A percentile compares a stretch with the other conserved stretches of the same genome.
Conservation (phyloP, 2,797 vertebrate species). For the Betta splendens region DNA sequence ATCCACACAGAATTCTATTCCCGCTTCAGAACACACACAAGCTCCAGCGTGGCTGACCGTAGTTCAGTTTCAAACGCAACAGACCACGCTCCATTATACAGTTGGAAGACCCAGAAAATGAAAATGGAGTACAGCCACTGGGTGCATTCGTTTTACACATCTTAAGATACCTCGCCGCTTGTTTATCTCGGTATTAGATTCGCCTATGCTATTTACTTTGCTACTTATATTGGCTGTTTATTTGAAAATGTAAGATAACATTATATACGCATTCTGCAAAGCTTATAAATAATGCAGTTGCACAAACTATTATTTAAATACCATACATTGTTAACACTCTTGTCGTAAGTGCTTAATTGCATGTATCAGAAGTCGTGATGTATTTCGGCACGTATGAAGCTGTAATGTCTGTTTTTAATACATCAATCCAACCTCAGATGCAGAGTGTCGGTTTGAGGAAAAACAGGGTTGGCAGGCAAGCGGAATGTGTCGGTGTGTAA, state of each 20-base stretch:
- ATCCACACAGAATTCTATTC: conserved; percentile 19
- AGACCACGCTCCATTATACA: conserved; percentile 73
- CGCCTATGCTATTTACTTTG: not conserved
- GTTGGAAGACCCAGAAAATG: conserved; percentile 65
- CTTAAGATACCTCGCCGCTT: fast-evolving
- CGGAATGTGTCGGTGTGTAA: conserved; percentile 25
- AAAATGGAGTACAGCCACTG: conserved; percentile 74
- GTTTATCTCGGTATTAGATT: not conserved
- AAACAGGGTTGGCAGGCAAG: not conserved
- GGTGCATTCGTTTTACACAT: conserved; percentile 48
- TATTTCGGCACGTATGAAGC: not conserved
- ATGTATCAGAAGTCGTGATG: fast-evolving
- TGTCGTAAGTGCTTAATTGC: not conserved
- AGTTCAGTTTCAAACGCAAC: conserved; percentile 61
- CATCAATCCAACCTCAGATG: not conserved
- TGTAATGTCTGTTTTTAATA: not conserved
- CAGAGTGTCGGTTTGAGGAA: not conserved
- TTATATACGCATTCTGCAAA: not conserved
- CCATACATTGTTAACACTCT: fast-evolving
- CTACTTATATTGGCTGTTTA: not conserved
- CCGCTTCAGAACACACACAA: not conserved
- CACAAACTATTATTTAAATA: fast-evolving
- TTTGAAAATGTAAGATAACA: not conserved
- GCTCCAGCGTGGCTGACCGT: conserved; percentile 63
- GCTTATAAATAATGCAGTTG: not conserved